A percentile compares a stretch with the other conserved stretches of the same genome.
phyloP scores from a whole-genome alignment of 2,888 invertebrate genomes.

The Ophion ventricosus region DNA sequence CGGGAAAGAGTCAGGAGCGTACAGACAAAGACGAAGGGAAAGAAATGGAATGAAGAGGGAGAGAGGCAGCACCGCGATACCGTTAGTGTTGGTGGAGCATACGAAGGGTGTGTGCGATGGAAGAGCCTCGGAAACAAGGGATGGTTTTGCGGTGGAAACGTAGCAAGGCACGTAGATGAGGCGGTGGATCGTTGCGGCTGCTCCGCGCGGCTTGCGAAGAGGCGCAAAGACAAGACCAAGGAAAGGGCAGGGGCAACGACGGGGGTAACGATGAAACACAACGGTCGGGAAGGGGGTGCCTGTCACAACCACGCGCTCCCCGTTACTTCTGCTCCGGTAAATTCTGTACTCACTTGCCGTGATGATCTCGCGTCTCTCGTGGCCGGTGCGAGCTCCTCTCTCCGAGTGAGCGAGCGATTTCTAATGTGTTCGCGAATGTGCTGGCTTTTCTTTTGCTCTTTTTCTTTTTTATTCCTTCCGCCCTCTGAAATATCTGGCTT shows the following conservation, averaged over 20 bases:
- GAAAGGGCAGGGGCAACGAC: conserved; percentile 79
- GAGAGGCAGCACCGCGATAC: conserved; percentile 71
- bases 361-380: conserved; percentile 76
- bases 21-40: conserved; percentile 70
- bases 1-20: conserved; percentile 69
- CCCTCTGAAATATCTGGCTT: no score
- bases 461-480: not conserved
- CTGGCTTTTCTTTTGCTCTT: conserved; percentile 71
- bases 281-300: conserved; percentile 74
- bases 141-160: conserved; percentile 78
- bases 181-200: conserved; percentile 75
- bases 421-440: conserved; percentile 75
- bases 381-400: conserved; percentile 67
- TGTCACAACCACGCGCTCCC: conserved; percentile 74
- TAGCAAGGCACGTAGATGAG: conserved; percentile 76
- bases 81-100: conserved; percentile 23
- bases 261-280: conserved; percentile 78
- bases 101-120: conserved; percentile 75
- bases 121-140: conserved; percentile 52
- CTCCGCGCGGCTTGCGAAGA: conserved; percentile 79
- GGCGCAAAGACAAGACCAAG: conserved; percentile 58
- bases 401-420: conserved; percentile 68
- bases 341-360: conserved; percentile 69
- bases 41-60: conserved; percentile 64
- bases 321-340: conserved; percentile 77